Evolutionary conservation across 2,797 vertebrate genomes (phyloP), one percentile per base, ranked within the genome.

Genomic region (Sarcophilus harrisii): DNA sequence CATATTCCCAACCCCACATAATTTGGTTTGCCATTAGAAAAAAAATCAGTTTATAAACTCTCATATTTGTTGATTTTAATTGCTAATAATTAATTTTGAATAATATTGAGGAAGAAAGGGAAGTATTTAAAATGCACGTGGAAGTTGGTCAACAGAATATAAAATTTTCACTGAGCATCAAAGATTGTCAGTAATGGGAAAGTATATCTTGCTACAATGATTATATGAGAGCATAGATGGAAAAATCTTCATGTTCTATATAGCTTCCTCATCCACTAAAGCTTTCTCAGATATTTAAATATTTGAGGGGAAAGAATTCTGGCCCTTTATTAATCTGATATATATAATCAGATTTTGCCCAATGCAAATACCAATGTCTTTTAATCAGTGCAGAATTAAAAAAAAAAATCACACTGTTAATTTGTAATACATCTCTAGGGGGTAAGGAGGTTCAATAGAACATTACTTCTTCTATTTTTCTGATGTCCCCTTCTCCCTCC

Each of bases 21-120:
- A 94, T 95, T 96, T 96, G 60, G 32, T 38, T 90, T 95, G 62
- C 94, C 52, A 18, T 9, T 73, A 27, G 52, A 60, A 94, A 96
- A 49, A 94, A 95, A 91, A 5, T 57, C 91, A 38, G 93, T 95
- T 98, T 96, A 95, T 45, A 45, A 59, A 57, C 3, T n/a, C 95
- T 92, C 4, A 81, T 95, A 96, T 93, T 96, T 97, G 57, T 97
- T 91, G 92, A 92, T 94, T 97, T 96, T 97, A 97, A 97, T 97
- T 98, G 94, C 89, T 93, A 92, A 97, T 96, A 96, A 94, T 97
- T 30, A 96, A 91, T 45, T 94, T 96, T 97, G 58, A 92, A 95
- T 58, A 94, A 13, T 92, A 54, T 93, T 90, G 93, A 52, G 93
- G 94, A 97, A 96, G 57, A 97, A 96, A 94, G n/a, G 52, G 95